phyloP scores from a whole-genome alignment of 1,140 invertebrate species.

The Drosophila nasuta region DNA sequence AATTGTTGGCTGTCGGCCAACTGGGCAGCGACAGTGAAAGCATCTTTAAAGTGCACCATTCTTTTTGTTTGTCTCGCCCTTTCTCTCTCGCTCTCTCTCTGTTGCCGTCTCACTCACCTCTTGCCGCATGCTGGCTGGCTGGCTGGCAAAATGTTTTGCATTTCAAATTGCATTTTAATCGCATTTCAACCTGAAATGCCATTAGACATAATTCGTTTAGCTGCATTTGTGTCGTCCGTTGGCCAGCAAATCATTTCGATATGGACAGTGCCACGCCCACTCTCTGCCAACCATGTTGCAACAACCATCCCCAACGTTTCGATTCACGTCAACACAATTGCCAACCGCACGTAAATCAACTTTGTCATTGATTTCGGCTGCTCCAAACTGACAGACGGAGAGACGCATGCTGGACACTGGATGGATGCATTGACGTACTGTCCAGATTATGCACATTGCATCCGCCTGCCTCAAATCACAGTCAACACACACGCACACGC shows the following conservation, averaged over 20 bases:
- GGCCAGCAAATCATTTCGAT: conserved; percentile 75
- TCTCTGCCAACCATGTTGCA: background rate
- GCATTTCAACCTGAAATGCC: conserved; percentile 83
- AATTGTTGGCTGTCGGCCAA: conserved; percentile 48
- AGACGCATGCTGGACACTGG: conserved; percentile 32
- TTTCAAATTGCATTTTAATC: conserved; percentile 84
- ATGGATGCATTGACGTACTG: conserved; percentile 66
- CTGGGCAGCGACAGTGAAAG: conserved; percentile 18
- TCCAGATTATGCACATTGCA: conserved; percentile 71
- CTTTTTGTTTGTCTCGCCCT: conserved; percentile 13
- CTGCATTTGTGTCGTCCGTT: conserved; percentile 67
- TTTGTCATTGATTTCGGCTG: conserved; percentile 75
- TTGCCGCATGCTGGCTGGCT: conserved; percentile 4
- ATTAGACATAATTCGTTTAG: conserved; percentile 84
- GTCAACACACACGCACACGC: conserved; percentile 8
- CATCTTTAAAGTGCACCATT: conserved; percentile 58
- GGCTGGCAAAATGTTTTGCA: conserved; percentile 72
- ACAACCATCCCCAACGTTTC: conserved; percentile 29
- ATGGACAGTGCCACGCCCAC: conserved; percentile 54
- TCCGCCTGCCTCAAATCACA: conserved; percentile 33
- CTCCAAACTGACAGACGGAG: conserved; percentile 49
- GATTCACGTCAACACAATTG: conserved; percentile 72
- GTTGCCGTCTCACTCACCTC: conserved; percentile 15
- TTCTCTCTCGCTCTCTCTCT: background rate
- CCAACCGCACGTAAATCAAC: conserved; percentile 79